Evolutionary conservation across 2,888 invertebrate species (phyloP).

Genomic region (Pardosa pseudoannulata): DNA sequence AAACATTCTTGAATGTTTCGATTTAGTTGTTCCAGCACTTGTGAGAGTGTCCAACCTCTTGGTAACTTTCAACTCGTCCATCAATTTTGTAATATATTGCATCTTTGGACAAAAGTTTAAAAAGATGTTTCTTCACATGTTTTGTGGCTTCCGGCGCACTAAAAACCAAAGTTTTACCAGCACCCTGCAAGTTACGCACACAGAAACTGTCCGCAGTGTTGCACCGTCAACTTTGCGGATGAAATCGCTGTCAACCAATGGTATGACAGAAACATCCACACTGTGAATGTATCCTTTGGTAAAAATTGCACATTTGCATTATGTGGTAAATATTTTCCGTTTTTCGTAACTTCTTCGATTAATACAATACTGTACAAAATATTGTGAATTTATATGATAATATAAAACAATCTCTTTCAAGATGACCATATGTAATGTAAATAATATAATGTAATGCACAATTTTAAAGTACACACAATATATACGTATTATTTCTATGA

Average conservation of each 20-base stretch:
- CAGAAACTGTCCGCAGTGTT: constrained; percentile 47
- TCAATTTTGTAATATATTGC: constrained; percentile 98
- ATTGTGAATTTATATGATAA: no score
- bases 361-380: no score
- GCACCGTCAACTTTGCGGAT: constrained; percentile 7
- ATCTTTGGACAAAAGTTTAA: constrained; percentile 98
- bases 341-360: no score
- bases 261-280: constrained; percentile 26
- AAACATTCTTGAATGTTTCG: constrained; percentile 85
- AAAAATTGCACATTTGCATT: no score
- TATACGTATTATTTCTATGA: no score
- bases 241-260: constrained; percentile 37
- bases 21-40: constrained; percentile 82
- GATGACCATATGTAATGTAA: no score
- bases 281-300: constrained; percentile 24
- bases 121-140: constrained; percentile 84
- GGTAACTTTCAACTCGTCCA: constrained; percentile 97
- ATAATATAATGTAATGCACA: no score
- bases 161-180: constrained; percentile 67
- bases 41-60: constrained; percentile 88
- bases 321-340: no score
- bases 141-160: constrained; percentile 75
- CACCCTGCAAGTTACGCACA: constrained; percentile 60
- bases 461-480: no score
- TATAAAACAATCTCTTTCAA: no score